A percentile compares a stretch with the other conserved stretches of the same genome.
Conservation (phyloP, 35 echinoderm and acorn worm species). For the Amphiura filiformis region DNA sequence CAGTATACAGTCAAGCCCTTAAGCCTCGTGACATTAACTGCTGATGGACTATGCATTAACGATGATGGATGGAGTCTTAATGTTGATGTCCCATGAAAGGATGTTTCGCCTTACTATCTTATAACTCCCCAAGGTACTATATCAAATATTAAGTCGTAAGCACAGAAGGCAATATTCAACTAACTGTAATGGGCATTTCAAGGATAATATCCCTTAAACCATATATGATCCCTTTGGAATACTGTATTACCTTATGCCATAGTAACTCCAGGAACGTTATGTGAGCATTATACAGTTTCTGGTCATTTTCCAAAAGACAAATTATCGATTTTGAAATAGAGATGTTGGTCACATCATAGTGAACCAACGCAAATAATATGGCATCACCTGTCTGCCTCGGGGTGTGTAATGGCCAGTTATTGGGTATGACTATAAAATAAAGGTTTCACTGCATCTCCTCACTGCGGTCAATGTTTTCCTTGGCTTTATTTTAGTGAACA, state of each 20-base stretch:
- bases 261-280: background rate
- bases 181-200: background rate
- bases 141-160: background rate
- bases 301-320: background rate
- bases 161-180: background rate
- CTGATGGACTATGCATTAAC: too few species aligned
- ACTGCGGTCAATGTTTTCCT: background rate
- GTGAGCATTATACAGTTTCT: background rate
- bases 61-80: too few species aligned
- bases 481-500: too few species aligned
- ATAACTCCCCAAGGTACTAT: background rate
- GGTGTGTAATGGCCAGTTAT: background rate
- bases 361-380: background rate
- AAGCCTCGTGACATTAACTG: too few species aligned
- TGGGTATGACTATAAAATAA: background rate
- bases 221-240: background rate
- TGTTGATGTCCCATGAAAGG: too few species aligned
- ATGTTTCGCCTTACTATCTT: too few species aligned
- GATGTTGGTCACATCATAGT: slow-evolving; percentile 7
- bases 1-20: too few species aligned
- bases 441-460: background rate
- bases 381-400: background rate
- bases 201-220: background rate
- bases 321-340: slow-evolving; percentile 3
- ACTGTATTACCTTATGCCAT: background rate